Conservation (phyloP, 2,113 vertebrate genomes). For the Calyptommatus sinebrachiatus region DNA sequence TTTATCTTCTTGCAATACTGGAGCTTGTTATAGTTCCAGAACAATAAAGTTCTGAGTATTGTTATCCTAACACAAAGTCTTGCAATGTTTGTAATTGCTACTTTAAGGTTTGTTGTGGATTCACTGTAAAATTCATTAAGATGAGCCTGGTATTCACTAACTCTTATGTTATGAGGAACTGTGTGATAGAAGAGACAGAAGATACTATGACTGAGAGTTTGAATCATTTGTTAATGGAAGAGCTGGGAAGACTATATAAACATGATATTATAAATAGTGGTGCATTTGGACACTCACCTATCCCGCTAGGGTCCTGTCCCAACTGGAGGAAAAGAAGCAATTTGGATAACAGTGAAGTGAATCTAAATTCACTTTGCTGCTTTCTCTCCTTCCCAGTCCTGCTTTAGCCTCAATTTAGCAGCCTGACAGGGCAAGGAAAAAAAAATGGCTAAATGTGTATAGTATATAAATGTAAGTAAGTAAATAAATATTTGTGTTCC, state of each 20-base stretch:
- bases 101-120: slow-evolving; percentile 3
- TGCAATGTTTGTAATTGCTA: slow-evolving; percentile 25
- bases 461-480: too few relatives aligned
- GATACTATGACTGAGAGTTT: neutral
- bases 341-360: too few relatives aligned
- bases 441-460: too few relatives aligned
- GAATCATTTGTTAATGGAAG: neutral
- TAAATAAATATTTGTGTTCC: too few relatives aligned
- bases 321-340: too few relatives aligned
- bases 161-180: slow-evolving; percentile 19
- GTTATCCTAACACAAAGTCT: slow-evolving; percentile 11
- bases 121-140: neutral
- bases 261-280: too few relatives aligned
- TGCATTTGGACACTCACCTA: too few relatives aligned
- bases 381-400: too few relatives aligned
- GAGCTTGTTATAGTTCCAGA: slow-evolving; percentile 29
- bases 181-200: slow-evolving; percentile 18
- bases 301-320: too few relatives aligned
- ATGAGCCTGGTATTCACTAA: slow-evolving; percentile 17
- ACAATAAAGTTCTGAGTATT: neutral
- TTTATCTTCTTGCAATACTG: neutral
- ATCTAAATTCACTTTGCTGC: too few relatives aligned
- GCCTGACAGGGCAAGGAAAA: too few relatives aligned
- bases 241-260: neutral
- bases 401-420: too few relatives aligned